Evolutionary conservation across 2,888 invertebrate species (phyloP).

Genomic region (Neoascia interrupta): DNA sequence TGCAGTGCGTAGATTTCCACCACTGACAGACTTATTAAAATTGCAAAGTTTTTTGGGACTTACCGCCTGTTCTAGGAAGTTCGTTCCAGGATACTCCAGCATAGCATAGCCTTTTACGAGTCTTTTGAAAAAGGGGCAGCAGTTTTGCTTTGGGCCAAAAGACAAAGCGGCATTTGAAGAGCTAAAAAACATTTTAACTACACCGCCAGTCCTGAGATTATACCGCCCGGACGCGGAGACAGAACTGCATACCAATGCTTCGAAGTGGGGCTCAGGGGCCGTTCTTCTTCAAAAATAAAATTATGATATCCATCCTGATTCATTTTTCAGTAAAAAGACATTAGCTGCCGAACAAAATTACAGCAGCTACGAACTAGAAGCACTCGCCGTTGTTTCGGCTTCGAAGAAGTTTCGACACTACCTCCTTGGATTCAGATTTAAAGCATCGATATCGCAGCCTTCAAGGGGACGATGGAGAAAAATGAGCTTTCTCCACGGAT

Average conservation of each 20-base stretch:
- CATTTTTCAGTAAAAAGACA: slow-evolving; percentile 1
- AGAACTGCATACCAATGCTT: slow-evolving; percentile 73
- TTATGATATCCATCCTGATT: slow-evolving; percentile 55
- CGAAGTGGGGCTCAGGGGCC: slow-evolving; percentile 71
- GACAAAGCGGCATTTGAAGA: slow-evolving; percentile 70
- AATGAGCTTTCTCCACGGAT: slow-evolving; percentile 7
- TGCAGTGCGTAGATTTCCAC: background rate
- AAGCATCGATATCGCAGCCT: slow-evolving; percentile 13
- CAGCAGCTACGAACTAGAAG: slow-evolving; percentile 41
- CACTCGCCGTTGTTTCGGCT: slow-evolving; percentile 27
- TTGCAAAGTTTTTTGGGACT: background rate
- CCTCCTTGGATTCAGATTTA: slow-evolving; percentile 25
- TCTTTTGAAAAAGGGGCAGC: background rate
- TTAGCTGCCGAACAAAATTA: slow-evolving; percentile 2
- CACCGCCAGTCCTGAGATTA: slow-evolving; percentile 28
- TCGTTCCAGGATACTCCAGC: background rate
- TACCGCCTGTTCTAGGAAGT: too few species aligned
- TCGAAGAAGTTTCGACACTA: slow-evolving; percentile 36
- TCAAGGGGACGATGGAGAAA: background rate
- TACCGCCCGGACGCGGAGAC: slow-evolving; percentile 12
- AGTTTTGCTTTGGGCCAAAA: slow-evolving; percentile 14
- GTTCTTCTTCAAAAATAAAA: slow-evolving; percentile 69
- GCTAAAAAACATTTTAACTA: slow-evolving; percentile 65
- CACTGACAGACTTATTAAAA: background rate
- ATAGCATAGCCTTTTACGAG: background rate